A percentile compares a stretch with the other conserved stretches of the same genome.
Conservation (phyloP, 1,140 invertebrate genomes). For the Trichonephila clavata region DNA sequence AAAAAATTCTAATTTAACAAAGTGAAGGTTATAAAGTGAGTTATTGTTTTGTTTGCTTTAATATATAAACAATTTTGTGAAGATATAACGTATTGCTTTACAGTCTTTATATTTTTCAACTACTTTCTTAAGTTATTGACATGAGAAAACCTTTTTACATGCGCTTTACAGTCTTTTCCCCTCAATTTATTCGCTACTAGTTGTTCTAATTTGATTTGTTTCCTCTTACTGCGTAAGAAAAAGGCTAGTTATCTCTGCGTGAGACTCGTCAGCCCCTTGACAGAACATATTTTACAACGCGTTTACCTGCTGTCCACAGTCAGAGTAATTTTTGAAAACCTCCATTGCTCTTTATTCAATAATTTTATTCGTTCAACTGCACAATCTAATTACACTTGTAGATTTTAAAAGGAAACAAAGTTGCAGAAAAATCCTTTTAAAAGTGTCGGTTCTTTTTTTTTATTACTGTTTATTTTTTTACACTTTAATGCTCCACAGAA, state of each 20-base stretch:
- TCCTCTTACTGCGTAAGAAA: background rate
- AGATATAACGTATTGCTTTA: too few relatives aligned
- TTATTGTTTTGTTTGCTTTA: too few relatives aligned
- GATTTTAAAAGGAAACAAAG: background rate
- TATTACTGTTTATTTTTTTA: background rate
- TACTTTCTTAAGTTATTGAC: background rate
- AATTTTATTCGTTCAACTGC: background rate
- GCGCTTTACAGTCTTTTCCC: background rate
- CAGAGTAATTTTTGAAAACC: background rate
- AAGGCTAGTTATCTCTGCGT: background rate
- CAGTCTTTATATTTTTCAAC: too few relatives aligned
- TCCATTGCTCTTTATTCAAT: background rate
- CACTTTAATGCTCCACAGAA: constrained; percentile 43
- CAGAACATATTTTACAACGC: background rate
- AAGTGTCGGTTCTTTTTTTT: background rate
- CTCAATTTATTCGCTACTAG: background rate
- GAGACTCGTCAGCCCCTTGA: background rate
- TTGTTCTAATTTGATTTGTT: background rate
- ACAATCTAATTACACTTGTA: background rate
- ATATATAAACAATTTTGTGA: too few relatives aligned
- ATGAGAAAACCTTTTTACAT: background rate
- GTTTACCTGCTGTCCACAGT: background rate
- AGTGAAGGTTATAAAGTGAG: too few relatives aligned
- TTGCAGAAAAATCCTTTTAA: background rate
- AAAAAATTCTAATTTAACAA: too few relatives aligned